Conservation (phyloP, 2,113 vertebrate species). For the Lasiurus borealis region DNA sequence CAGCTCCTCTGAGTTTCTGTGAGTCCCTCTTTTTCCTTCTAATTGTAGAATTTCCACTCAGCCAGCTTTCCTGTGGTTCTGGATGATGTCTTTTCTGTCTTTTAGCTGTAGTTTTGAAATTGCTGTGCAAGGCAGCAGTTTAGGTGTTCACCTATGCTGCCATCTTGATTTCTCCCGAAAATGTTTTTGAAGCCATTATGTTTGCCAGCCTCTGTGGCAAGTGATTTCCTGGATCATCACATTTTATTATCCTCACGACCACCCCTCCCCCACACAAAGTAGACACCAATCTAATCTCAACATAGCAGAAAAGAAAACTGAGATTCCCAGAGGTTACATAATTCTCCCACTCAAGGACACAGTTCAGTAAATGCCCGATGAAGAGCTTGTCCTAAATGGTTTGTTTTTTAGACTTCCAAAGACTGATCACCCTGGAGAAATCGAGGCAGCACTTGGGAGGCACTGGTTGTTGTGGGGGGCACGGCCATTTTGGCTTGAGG, state of each 20-base stretch:
- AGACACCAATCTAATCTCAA: background rate
- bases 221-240: background rate
- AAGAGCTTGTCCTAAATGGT: background rate
- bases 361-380: background rate
- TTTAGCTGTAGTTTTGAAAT: no score
- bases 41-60: no score
- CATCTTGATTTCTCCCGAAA: background rate
- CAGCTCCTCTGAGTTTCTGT: no score
- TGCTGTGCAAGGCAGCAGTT: no score
- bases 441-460: background rate
- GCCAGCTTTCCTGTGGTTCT: no score
- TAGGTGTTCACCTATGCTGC: no score
- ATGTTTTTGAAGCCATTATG: background rate
- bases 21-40: no score
- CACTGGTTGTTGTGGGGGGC: background rate
- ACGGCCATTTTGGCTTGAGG: background rate
- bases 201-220: background rate
- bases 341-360: background rate
- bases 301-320: background rate
- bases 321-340: background rate
- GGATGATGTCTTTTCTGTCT: no score
- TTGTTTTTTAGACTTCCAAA: slow-evolving; percentile 33
- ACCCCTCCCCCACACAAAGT: accelerated
- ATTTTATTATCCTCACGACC: background rate
- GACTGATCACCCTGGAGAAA: background rate